Percentiles rank a stretch among this genome's conserved stretches.
Evolutionary conservation across 2,113 vertebrate genomes (phyloP).

Genomic region (Cryptoleucopteryx plumbea): DNA sequence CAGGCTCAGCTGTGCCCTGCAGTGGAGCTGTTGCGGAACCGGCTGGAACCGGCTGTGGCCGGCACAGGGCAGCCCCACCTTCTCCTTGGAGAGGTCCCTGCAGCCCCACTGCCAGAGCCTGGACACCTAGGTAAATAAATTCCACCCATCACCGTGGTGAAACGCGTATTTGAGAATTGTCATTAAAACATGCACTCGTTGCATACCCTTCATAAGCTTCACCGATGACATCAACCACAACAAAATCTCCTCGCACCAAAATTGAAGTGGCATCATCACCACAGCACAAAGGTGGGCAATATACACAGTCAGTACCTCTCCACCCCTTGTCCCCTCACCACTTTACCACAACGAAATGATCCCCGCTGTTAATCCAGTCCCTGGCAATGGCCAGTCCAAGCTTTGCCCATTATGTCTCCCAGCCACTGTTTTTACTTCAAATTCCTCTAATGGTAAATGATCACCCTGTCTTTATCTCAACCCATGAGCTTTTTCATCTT

Average conservation of each 20-base stretch:
- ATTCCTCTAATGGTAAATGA: background rate
- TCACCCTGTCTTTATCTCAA: background rate
- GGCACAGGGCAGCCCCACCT: accelerated
- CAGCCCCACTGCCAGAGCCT: background rate
- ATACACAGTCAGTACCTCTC: background rate
- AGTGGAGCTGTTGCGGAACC: accelerated
- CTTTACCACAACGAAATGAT: background rate
- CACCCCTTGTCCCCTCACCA: background rate
- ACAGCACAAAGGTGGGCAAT: accelerated
- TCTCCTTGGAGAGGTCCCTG: background rate
- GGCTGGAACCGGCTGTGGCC: background rate
- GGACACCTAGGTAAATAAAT: background rate
- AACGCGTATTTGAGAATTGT: background rate
- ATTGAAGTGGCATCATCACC: background rate
- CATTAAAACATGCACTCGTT: accelerated
- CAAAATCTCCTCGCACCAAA: background rate
- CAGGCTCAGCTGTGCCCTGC: background rate
- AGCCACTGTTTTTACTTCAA: background rate
- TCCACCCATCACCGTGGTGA: background rate
- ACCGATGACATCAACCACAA: background rate
- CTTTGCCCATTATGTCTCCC: background rate
- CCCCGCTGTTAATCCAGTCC: background rate
- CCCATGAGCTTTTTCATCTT: background rate
- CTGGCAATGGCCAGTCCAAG: background rate
- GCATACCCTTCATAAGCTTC: background rate